These are phyloP conservation scores for Tetranychus urticae DNA, from an alignment of 1,140 invertebrate genomes.

Conservation along the genomic window DNA sequence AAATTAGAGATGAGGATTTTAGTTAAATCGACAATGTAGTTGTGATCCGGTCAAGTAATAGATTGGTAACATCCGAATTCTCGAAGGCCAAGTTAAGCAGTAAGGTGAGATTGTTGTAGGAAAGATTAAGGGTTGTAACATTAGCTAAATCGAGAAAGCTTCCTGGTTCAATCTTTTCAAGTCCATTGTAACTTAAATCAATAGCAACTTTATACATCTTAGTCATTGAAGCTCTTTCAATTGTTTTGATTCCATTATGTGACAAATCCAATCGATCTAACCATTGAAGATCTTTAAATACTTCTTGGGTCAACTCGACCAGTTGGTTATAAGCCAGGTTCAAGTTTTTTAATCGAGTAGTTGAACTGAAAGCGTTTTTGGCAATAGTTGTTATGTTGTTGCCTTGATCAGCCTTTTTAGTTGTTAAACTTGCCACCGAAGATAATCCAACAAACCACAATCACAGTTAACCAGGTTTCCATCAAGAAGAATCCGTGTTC, in stretches of 20 bases:
- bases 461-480: neutral
- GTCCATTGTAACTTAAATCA: slow-evolving; percentile 16
- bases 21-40: slow-evolving; percentile 43
- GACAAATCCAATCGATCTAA: slow-evolving; percentile 46
- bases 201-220: slow-evolving; percentile 15
- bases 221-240: slow-evolving; percentile 50
- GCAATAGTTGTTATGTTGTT: slow-evolving; percentile 45
- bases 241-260: slow-evolving; percentile 44
- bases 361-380: slow-evolving; percentile 16
- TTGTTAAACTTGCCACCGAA: neutral
- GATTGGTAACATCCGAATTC: slow-evolving; percentile 47
- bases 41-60: slow-evolving; percentile 50
- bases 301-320: slow-evolving; percentile 57
- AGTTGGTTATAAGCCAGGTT: slow-evolving; percentile 57
- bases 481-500: neutral
- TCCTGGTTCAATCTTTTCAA: slow-evolving; percentile 11
- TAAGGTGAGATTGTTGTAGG: slow-evolving; percentile 43
- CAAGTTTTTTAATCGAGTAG: slow-evolving; percentile 54
- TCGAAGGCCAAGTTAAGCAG: slow-evolving; percentile 50
- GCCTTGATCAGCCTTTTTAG: slow-evolving; percentile 24
- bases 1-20: slow-evolving; percentile 54
- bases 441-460: neutral
- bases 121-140: slow-evolving; percentile 57
- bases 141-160: slow-evolving; percentile 42
- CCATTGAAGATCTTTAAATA: slow-evolving; percentile 68